Percentiles rank a stretch among this genome's conserved stretches.
Evolutionary conservation across 1,140 invertebrate genomes (phyloP).

Genomic region (Drosophila sucinea): DNA sequence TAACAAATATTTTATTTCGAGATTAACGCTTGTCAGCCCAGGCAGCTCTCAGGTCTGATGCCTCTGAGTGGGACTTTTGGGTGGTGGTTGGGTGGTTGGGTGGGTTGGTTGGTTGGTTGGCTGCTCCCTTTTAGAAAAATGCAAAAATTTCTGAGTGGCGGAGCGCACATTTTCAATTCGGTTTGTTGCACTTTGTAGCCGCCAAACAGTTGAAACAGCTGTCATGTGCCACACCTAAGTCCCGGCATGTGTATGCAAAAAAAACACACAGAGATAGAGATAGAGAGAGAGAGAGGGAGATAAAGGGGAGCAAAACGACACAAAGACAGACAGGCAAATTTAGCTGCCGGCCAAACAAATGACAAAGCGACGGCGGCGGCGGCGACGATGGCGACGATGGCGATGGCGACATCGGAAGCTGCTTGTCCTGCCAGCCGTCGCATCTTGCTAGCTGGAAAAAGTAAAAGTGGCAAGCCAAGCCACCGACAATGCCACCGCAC

Average conservation of each 20-base stretch:
- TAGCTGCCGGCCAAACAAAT: slow-evolving; percentile 80
- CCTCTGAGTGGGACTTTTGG: slow-evolving; percentile 17
- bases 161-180: slow-evolving; percentile 60
- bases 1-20: slow-evolving; percentile 78
- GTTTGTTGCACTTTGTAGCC: slow-evolving; percentile 77
- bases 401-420: slow-evolving; percentile 60
- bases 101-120: no score
- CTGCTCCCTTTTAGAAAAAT: slow-evolving; percentile 44
- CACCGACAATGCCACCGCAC: neutral
- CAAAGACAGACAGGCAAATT: slow-evolving; percentile 67
- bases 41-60: slow-evolving; percentile 5
- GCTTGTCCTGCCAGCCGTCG: slow-evolving; percentile 70
- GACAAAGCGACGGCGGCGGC: slow-evolving; percentile 62
- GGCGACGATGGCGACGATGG: slow-evolving; percentile 14
- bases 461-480: slow-evolving; percentile 71
- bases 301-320: slow-evolving; percentile 7
- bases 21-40: slow-evolving; percentile 74
- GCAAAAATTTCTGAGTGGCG: slow-evolving; percentile 48
- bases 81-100: neutral
- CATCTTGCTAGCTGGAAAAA: slow-evolving; percentile 53
- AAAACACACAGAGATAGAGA: slow-evolving; percentile 3
- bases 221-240: slow-evolving; percentile 77
- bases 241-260: slow-evolving; percentile 40
- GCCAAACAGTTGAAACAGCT: slow-evolving; percentile 59
- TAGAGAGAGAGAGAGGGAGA: slow-evolving; percentile 13